Conservation (phyloP, 2,113 vertebrate species). For the Cottus gobio region DNA sequence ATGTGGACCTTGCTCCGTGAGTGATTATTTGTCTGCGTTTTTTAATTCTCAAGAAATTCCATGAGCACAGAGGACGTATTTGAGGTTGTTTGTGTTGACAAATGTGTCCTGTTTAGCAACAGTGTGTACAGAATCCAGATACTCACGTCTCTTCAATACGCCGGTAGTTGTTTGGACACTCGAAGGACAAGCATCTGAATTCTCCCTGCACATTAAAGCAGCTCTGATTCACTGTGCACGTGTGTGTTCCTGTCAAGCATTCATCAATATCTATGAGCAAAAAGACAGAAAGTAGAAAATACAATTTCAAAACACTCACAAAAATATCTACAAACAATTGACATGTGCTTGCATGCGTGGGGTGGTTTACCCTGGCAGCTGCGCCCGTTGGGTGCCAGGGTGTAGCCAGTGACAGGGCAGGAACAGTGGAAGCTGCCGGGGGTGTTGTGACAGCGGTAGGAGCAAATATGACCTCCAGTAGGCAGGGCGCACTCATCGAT, state of each 20-base stretch:
- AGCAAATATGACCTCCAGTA: constrained; percentile 96
- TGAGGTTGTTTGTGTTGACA: background rate
- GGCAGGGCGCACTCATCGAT: constrained; percentile 97
- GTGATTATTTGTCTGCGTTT: background rate
- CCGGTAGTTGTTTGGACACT: constrained; percentile 92
- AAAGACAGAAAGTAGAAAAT: background rate
- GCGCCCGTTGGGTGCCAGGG: constrained; percentile 91
- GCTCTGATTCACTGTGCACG: constrained; percentile 89
- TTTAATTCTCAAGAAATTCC: background rate
- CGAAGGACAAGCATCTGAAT: constrained; percentile 91
- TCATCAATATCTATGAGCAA: constrained; percentile 90
- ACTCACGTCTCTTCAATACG: constrained; percentile 94
- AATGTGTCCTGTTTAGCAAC: background rate
- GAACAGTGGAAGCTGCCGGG: constrained; percentile 95
- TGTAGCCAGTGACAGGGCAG: constrained; percentile 90
- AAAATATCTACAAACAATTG: background rate
- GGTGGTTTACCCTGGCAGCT: constrained; percentile 92
- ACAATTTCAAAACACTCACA: background rate
- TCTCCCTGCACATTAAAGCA: constrained; percentile 97
- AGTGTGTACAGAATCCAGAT: background rate
- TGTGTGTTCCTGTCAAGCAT: constrained; percentile 92
- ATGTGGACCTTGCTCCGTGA: background rate
- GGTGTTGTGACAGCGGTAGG: constrained; percentile 90
- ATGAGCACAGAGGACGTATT: background rate
- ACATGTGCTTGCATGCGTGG: background rate